phyloP scores from a whole-genome alignment of 1,140 invertebrate genomes.

The Leptopilina boulardi region DNA sequence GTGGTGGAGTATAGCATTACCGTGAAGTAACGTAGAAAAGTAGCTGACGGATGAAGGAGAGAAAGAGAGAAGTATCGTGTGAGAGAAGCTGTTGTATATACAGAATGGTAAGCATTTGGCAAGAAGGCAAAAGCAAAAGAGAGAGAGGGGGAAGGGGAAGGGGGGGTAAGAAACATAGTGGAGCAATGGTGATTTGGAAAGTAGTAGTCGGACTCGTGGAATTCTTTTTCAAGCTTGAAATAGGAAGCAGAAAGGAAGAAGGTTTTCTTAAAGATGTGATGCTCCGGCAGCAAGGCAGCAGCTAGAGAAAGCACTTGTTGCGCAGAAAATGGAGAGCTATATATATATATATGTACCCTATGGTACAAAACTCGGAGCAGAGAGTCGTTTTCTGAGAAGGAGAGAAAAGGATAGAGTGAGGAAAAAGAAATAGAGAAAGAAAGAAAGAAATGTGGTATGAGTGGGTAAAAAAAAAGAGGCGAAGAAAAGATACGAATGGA shows the following conservation, averaged over 20 bases:
- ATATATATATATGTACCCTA: slow-evolving; percentile 42
- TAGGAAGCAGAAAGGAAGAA: slow-evolving; percentile 47
- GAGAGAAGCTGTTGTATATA: background rate
- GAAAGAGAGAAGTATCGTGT: slow-evolving; percentile 9
- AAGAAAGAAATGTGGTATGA: slow-evolving; percentile 40
- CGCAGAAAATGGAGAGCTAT: slow-evolving; percentile 62
- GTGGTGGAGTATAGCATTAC: slow-evolving; percentile 15
- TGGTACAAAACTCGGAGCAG: slow-evolving; percentile 25
- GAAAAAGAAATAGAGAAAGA: too few relatives aligned
- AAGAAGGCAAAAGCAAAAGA: slow-evolving; percentile 4
- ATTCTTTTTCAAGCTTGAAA: slow-evolving; percentile 38
- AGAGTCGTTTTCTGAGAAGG: slow-evolving; percentile 29
- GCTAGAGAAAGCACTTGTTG: slow-evolving; percentile 72
- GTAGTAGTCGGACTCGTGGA: slow-evolving; percentile 37
- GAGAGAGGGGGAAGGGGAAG: background rate
- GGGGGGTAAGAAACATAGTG: slow-evolving; percentile 10
- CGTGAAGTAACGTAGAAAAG: slow-evolving; percentile 23
- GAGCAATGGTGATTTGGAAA: slow-evolving; percentile 42
- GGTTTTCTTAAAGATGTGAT: slow-evolving; percentile 74
- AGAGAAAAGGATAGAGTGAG: too few relatives aligned
- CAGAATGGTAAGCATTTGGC: slow-evolving; percentile 23
- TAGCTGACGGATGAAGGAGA: slow-evolving; percentile 4
- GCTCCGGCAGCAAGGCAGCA: slow-evolving; percentile 45
- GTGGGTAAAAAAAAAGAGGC: too few relatives aligned
- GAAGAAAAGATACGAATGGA: slow-evolving; percentile 60